phyloP scores from a whole-genome alignment of 2,113 vertebrate species.

The Siniperca knerii region DNA sequence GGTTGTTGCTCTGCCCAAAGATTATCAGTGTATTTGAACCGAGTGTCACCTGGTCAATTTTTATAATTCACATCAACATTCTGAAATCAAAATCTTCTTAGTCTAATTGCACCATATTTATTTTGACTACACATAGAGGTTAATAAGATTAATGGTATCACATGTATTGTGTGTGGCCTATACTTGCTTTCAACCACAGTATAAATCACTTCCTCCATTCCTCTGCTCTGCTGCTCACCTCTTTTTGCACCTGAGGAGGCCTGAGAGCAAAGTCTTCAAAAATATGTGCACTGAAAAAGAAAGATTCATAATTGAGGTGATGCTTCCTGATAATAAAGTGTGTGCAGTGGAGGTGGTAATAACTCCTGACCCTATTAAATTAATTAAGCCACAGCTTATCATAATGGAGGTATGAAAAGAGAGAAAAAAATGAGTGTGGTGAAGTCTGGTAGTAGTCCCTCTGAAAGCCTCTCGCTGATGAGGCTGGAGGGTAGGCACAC shows the following conservation, averaged over 20 bases:
- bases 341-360: constrained; percentile 77
- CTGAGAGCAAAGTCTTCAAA: constrained; percentile 21
- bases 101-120: background rate
- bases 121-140: background rate
- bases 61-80: background rate
- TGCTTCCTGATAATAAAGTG: constrained; percentile 69
- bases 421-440: constrained; percentile 15
- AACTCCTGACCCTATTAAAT: constrained; percentile 85
- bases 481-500: constrained; percentile 70
- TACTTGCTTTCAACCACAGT: background rate
- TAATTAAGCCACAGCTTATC: constrained; percentile 84
- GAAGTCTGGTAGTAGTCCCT: constrained; percentile 67
- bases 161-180: background rate
- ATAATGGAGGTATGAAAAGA: constrained; percentile 60
- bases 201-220: background rate
- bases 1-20: too few relatives aligned
- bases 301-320: constrained; percentile 64
- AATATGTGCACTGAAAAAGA: constrained; percentile 59
- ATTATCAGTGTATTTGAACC: too few relatives aligned
- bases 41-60: too few relatives aligned
- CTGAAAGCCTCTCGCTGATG: constrained; percentile 69
- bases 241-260: constrained; percentile 15
- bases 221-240: background rate
- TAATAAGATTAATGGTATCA: background rate
- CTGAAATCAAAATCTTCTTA: background rate